Evolutionary conservation across 2,888 invertebrate genomes (phyloP), one percentile per base, ranked within the genome.

Genomic region (Pyrgus malvae): DNA sequence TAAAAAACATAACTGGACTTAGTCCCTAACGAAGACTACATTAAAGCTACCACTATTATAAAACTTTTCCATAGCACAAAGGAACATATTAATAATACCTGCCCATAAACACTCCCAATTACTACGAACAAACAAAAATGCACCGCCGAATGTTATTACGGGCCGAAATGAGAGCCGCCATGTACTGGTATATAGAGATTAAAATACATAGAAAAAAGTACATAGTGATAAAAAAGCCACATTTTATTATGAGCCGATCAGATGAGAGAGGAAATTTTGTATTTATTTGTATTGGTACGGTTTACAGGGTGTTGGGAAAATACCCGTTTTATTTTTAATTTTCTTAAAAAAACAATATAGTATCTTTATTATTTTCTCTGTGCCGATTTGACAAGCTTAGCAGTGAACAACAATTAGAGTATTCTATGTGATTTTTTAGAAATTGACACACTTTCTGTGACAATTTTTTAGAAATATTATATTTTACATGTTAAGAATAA

Each of bases 191-290:
- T 64, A 74, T 78, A 66, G 66, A 74, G 77, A 78, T 80, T 80
- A 76, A 76, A 69, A 61, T 70, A 88, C 75, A 87, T 88, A 88
- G 86, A 89, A 88, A 90, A 89, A 89, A 87, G 87, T 88, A 89
- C 78, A 89, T 89, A 86, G 79, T 83, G 84, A 83, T 86, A 88
- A 89, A 90, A 89, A 90, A 84, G 79, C 80, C 85, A 81, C 87
- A 87, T 87, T 89, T 89, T 89, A 87, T 86, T 90, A 89, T 88
- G 87, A 86, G 76, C 75, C 80, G 82, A 86, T 88, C 83, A 81
- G 85, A 75, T 65, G 77, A 64, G 67, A 63, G 77, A 69, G 63
- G 74, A 72, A 72, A 73, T 75, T 70, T 70, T 66, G 73, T 64
- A 66, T 75, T 74, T 78, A 82, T 82, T 76, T 72, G 81, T 73